phyloP scores from a whole-genome alignment of 2,113 vertebrate genomes.

The Columbina picui region DNA sequence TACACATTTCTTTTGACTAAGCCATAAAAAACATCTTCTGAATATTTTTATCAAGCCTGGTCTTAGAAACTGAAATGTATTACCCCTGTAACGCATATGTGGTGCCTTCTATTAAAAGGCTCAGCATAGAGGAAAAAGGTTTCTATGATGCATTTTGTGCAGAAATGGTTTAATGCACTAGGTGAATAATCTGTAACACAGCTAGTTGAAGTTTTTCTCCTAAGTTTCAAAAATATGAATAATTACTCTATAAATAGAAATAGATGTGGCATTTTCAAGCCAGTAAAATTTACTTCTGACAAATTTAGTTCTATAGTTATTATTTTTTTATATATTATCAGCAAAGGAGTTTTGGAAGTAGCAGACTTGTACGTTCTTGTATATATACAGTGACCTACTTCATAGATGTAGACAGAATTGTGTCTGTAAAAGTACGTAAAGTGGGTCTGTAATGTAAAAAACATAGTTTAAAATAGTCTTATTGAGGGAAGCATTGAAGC shows the following conservation, averaged over 20 bases:
- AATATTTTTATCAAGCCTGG: not conserved
- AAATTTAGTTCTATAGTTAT: not conserved
- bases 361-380: not conserved
- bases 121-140: not conserved
- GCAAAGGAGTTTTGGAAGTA: not conserved
- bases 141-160: not conserved
- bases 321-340: not conserved
- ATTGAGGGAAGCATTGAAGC: not conserved
- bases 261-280: not conserved
- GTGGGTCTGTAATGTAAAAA: not conserved
- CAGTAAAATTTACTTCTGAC: not conserved
- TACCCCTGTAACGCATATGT: not conserved
- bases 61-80: not conserved
- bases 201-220: not conserved
- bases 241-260: not conserved
- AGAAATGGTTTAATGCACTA: not conserved
- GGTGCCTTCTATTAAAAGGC: not conserved
- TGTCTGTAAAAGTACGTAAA: not conserved
- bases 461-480: not conserved
- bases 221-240: not conserved
- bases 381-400: slow-evolving; percentile 5
- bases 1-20: not conserved
- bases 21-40: not conserved
- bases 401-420: not conserved
- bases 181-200: not conserved